Evolutionary conservation across 2,888 invertebrate genomes (phyloP), one percentile per base, ranked within the genome.

Genomic region (Leucophenga maculata): DNA sequence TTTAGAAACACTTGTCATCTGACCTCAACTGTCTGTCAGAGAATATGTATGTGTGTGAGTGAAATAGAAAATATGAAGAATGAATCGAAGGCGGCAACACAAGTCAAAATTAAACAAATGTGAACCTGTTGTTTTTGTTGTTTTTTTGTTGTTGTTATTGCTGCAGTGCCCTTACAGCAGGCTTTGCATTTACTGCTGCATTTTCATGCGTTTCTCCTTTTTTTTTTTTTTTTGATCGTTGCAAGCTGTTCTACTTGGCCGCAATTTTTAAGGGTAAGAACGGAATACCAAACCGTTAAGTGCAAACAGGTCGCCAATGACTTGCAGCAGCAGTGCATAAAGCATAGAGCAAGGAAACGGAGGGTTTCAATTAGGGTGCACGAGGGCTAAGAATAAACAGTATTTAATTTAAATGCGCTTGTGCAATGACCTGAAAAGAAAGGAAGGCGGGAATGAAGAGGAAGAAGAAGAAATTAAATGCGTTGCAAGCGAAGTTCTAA

Each of bases 341-440:
- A 32, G 32, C 32, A 32, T 3, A 4, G 50, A 50, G 50, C 3
- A n/a, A 50, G 18, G 14, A 50, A n/a, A 3, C 50, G 14, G 1
- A 50, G 6, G 13, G 50, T 4, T n/a, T 18, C 6, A 11, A 50
- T 16, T 11, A 16, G n/a, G 14, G 18, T 50, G 50, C n/a, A n/a
- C 6, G 50, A 13, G 18, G 39, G 11, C 39, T 11, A 8, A 39
- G 39, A 39, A 39, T 39, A 39, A 39, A 39, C 11, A 39, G 3
- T 50, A 50, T 50, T 50, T 50, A 14, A n/a, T 50, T 65, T 26
- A 46, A 31, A 14, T 26, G 39, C 68, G 69, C 71, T 71, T 82
- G 78, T 82, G 74, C 80, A 77, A 74, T 82, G 78, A 82, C 79
- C 82, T 80, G 74, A 73, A 82, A 80, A 50, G 6, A 1, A 50